phyloP scores from a whole-genome alignment of 2,113 vertebrate genomes.

The Ceratotherium simum region DNA sequence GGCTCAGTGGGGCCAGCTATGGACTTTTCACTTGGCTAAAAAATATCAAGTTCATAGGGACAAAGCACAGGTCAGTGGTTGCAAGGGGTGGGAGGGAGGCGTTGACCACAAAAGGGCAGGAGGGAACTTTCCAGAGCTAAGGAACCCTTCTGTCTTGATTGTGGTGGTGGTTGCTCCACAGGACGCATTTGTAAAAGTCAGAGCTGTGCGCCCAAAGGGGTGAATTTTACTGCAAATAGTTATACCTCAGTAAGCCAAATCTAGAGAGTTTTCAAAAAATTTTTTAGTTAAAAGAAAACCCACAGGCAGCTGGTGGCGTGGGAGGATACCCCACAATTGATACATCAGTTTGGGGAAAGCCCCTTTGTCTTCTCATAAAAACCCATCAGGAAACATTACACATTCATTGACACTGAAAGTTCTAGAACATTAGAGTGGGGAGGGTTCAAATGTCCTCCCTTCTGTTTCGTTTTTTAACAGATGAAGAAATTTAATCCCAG shows the following conservation, averaged over 20 bases:
- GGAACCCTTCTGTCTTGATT: fast-evolving
- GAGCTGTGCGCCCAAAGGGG: neutral
- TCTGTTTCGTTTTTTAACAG: neutral
- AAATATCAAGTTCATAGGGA: neutral
- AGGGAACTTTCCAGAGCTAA: neutral
- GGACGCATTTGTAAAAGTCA: fast-evolving
- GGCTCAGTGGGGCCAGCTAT: neutral
- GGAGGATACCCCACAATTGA: fast-evolving
- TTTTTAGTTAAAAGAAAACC: neutral
- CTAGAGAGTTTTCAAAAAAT: neutral
- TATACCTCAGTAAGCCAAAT: too few relatives aligned
- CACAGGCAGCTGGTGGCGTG: neutral
- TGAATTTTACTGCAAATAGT: fast-evolving
- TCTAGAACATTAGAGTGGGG: too few relatives aligned
- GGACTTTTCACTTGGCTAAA: neutral
- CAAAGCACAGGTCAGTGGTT: neutral
- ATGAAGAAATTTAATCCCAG: neutral
- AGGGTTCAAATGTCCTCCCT: neutral
- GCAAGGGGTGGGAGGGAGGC: neutral
- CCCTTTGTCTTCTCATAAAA: neutral
- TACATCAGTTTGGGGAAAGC: fast-evolving
- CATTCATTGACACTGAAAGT: neutral
- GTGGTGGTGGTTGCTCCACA: fast-evolving
- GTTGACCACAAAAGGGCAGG: neutral
- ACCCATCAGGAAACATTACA: fast-evolving